Percentiles rank a stretch among this genome's conserved stretches.
These are phyloP conservation scores for Rhyacichthys aspro DNA, from an alignment of 2,797 vertebrate species.

Conservation along the genomic window DNA sequence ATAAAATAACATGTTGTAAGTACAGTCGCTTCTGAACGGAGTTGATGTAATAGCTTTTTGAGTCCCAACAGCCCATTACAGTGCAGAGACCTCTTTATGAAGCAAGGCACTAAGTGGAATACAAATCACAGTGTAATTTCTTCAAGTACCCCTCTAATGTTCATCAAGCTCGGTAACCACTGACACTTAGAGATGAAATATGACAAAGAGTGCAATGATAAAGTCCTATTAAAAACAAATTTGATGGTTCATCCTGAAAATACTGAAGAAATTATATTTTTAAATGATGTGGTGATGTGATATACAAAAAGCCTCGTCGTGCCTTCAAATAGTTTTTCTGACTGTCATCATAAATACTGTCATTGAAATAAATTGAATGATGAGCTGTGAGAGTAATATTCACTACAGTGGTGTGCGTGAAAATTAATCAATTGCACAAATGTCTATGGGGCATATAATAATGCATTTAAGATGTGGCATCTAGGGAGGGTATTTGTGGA, in stretches of 20 bases:
- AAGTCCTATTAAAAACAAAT: slow-evolving; percentile 27
- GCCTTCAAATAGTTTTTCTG: not conserved
- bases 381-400: not conserved
- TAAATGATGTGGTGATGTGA: not conserved
- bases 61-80: slow-evolving; percentile 35
- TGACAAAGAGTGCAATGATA: slow-evolving; percentile 29
- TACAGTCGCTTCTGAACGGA: slow-evolving; percentile 37
- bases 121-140: slow-evolving; percentile 57
- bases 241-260: not conserved
- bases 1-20: slow-evolving; percentile 22
- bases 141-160: slow-evolving; percentile 52
- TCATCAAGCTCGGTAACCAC: slow-evolving; percentile 43
- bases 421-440: too few species aligned
- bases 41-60: slow-evolving; percentile 39
- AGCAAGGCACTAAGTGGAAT: slow-evolving; percentile 46
- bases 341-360: not conserved
- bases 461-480: too few species aligned
- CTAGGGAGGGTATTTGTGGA: too few species aligned
- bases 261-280: slow-evolving; percentile 1
- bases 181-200: slow-evolving; percentile 34
- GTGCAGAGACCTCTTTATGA: slow-evolving; percentile 39
- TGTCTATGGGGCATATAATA: too few species aligned
- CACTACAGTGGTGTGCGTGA: too few species aligned
- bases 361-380: not conserved
- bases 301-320: not conserved